A percentile compares a stretch with the other conserved stretches of the same genome.
Evolutionary conservation across 2,113 vertebrate genomes (phyloP).

Genomic region (Cynocephalus volans): DNA sequence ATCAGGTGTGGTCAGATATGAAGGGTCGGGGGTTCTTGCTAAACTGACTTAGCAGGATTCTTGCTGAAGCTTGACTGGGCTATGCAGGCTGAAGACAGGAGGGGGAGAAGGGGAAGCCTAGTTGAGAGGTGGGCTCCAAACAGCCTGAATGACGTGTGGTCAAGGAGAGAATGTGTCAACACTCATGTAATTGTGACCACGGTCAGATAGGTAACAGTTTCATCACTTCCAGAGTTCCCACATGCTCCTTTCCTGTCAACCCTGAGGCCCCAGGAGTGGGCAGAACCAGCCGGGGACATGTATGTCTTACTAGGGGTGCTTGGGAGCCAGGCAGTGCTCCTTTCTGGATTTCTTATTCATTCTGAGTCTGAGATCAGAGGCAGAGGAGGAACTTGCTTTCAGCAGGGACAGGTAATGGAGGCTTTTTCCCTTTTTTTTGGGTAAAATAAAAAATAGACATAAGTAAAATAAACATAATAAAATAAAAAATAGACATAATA

Average conservation of each 20-base stretch:
- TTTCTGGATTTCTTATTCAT: neutral
- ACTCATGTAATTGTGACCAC: neutral
- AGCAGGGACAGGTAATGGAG: neutral
- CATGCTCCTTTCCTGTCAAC: neutral
- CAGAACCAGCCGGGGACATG: neutral
- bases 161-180: too few relatives aligned
- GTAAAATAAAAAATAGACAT: too few relatives aligned
- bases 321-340: neutral
- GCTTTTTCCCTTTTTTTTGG: neutral
- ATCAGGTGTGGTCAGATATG: neutral
- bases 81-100: neutral
- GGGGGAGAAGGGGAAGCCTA: neutral
- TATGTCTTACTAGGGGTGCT: fast-evolving
- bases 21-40: neutral
- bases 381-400: neutral
- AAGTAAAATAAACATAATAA: too few relatives aligned
- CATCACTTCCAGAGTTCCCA: neutral
- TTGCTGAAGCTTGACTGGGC: neutral
- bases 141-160: neutral
- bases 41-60: neutral
- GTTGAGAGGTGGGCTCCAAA: neutral
- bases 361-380: neutral
- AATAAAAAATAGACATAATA: too few relatives aligned
- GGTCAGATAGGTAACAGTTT: neutral
- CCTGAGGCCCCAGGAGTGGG: neutral